Evolutionary conservation across 2,113 vertebrate species (phyloP).

Genomic region (Phycodurus eques): DNA sequence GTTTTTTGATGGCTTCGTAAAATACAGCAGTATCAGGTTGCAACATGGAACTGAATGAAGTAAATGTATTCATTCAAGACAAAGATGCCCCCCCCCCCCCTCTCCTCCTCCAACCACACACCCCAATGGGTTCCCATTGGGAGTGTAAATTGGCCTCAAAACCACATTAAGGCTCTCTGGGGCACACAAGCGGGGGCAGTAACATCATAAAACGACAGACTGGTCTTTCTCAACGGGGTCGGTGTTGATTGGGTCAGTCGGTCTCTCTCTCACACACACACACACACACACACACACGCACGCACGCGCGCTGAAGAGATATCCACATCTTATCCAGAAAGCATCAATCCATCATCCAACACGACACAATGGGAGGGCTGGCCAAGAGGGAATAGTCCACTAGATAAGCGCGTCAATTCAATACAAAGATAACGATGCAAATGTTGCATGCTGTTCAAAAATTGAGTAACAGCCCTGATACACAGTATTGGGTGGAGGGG

Average conservation of each 20-base stretch:
- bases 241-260: constrained; percentile 23
- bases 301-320: background rate
- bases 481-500: background rate
- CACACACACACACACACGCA: background rate
- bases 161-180: constrained; percentile 55
- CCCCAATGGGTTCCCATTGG: constrained; percentile 21
- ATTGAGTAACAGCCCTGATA: background rate
- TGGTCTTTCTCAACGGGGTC: constrained; percentile 35
- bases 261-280: constrained; percentile 1
- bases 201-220: constrained; percentile 44
- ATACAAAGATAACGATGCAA: background rate
- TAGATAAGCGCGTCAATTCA: background rate
- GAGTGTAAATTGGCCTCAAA: constrained; percentile 55
- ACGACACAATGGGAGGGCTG: background rate
- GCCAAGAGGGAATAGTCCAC: background rate
- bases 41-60: background rate
- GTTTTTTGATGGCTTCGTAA: background rate
- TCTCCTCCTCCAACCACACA: background rate
- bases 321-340: constrained; percentile 19
- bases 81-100: constrained; percentile 6
- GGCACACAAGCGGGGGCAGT: constrained; percentile 19
- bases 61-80: constrained; percentile 38
- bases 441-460: background rate
- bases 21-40: background rate
- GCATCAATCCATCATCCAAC: background rate